Evolutionary conservation across 2,797 vertebrate species (phyloP).

Genomic region (Neomorphus geoffroyi): DNA sequence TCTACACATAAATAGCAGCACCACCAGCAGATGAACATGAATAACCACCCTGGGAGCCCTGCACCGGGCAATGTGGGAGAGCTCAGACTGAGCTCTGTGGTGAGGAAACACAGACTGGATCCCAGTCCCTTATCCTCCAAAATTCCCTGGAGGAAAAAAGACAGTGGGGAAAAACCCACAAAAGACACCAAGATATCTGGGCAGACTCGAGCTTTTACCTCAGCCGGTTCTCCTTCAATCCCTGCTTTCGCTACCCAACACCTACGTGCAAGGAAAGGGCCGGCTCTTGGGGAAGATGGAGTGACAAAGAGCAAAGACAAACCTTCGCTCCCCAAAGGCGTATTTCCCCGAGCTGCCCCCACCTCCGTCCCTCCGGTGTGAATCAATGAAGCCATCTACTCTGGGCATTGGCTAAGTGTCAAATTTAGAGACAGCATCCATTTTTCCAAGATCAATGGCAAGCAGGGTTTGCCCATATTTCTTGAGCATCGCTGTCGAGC

Average conservation of each 20-base stretch:
- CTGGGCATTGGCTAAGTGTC: neutral
- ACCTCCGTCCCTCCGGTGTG: neutral
- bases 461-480: neutral
- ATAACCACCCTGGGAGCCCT: accelerated
- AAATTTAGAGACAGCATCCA: neutral
- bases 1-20: neutral
- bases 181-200: neutral
- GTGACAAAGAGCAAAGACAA: neutral
- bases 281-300: neutral
- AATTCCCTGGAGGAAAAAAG: neutral
- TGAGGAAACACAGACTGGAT: neutral
- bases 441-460: neutral
- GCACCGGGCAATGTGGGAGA: accelerated
- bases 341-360: neutral
- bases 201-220: neutral
- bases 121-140: neutral
- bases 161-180: neutral
- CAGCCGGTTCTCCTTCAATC: neutral
- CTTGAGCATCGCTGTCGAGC: neutral
- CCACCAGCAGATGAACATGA: neutral
- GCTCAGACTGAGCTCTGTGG: neutral
- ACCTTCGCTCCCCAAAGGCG: accelerated
- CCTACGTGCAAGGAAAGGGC: neutral
- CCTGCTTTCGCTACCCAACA: neutral
- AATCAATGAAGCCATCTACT: neutral